Conservation (phyloP, 1,140 invertebrate genomes). For the Glomeris maerens region DNA sequence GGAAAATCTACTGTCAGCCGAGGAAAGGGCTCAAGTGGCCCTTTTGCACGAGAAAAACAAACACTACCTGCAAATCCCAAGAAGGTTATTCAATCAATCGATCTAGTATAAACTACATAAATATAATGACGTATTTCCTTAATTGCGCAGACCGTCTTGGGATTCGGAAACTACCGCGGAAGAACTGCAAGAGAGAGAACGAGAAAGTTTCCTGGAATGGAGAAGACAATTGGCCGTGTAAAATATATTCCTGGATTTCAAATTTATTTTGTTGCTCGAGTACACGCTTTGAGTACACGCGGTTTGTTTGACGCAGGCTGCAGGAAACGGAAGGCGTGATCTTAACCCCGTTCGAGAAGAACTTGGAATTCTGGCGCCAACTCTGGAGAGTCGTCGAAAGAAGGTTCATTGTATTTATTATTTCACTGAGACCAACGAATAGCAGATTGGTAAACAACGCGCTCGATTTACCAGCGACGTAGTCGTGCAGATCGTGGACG, state of each 20-base stretch:
- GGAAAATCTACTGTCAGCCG: conserved; percentile 44
- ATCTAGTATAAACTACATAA: too few relatives aligned
- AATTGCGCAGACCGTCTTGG: conserved; percentile 57
- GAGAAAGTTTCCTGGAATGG: conserved; percentile 75
- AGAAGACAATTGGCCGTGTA: conserved; percentile 53
- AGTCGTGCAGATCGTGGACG: conserved; percentile 91
- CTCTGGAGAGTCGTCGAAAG: conserved; percentile 95
- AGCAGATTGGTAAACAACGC: too few relatives aligned
- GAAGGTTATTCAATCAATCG: conserved; percentile 36
- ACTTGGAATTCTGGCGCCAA: conserved; percentile 96
- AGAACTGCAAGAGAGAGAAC: conserved; percentile 61
- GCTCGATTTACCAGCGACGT: conserved; percentile 58
- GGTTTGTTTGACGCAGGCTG: conserved; percentile 30
- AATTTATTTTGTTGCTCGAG: conserved; percentile 3
- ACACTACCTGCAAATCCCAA: conserved; percentile 55
- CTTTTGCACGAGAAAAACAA: conserved; percentile 49
- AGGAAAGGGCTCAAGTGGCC: conserved; percentile 44
- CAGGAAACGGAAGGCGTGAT: conserved; percentile 66
- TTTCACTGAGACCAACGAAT: background rate
- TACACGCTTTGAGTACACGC: conserved; percentile 22
- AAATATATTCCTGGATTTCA: conserved; percentile 11
- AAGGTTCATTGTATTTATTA: conserved; percentile 31
- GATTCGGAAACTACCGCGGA: conserved; percentile 52
- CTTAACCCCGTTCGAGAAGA: conserved; percentile 94
- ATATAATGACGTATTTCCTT: background rate